Conservation (phyloP, 1,140 invertebrate species). For the Bilobella aurantiaca region DNA sequence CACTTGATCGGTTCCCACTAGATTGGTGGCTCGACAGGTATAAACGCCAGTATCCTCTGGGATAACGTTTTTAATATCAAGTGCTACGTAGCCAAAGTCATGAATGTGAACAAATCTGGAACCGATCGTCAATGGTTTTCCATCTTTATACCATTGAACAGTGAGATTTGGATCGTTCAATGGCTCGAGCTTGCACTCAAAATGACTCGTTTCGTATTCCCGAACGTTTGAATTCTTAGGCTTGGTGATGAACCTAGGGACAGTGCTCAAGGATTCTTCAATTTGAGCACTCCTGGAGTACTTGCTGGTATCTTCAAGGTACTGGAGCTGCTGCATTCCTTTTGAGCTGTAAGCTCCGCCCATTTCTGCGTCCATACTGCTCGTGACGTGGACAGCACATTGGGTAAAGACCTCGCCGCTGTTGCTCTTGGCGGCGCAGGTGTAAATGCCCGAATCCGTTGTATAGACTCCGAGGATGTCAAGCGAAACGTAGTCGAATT, state of each 20-base stretch:
- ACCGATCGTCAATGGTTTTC: conserved; percentile 43
- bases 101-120: conserved; percentile 80
- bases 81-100: conserved; percentile 87
- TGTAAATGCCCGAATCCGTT: conserved; percentile 92
- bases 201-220: conserved; percentile 89
- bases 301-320: conserved; percentile 73
- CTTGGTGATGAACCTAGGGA: conserved; percentile 70
- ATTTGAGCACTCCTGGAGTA: conserved; percentile 70
- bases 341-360: conserved; percentile 51
- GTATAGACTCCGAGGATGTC: conserved; percentile 92
- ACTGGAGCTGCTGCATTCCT: conserved; percentile 79
- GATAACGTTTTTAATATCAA: conserved; percentile 81
- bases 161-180: conserved; percentile 85
- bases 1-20: conserved; percentile 75
- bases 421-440: conserved; percentile 68
- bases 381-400: conserved; percentile 69
- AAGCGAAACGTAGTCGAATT: conserved; percentile 94
- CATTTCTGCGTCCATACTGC: conserved; percentile 19
- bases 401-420: conserved; percentile 90
- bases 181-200: conserved; percentile 95
- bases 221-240: conserved; percentile 67
- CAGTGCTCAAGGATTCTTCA: conserved; percentile 60
- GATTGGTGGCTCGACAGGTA: conserved; percentile 81
- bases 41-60: conserved; percentile 89
- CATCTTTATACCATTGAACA: conserved; percentile 90